Conservation (phyloP, 2,888 invertebrate genomes). For the Epistrophella euchroma region DNA sequence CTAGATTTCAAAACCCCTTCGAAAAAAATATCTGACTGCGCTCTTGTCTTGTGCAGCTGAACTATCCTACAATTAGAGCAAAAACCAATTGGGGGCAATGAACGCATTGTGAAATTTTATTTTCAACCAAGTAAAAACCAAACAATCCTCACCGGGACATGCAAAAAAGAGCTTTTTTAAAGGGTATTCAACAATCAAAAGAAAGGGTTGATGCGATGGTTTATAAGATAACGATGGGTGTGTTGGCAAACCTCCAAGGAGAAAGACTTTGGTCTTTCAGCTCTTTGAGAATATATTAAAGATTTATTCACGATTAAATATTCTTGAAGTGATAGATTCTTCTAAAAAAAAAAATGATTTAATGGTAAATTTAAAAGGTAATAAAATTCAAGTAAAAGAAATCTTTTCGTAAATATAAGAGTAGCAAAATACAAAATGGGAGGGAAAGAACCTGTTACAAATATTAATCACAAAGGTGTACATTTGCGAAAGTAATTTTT, state of each 20-base stretch:
- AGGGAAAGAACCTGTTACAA: neutral
- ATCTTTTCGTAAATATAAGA: too few relatives aligned
- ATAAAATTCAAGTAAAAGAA: too few relatives aligned
- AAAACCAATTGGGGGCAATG: constrained; percentile 52
- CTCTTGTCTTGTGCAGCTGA: neutral
- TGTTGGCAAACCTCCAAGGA: neutral
- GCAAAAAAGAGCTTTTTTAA: constrained; percentile 35
- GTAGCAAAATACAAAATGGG: too few relatives aligned
- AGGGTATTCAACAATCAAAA: constrained; percentile 24
- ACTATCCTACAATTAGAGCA: constrained; percentile 24
- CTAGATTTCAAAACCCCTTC: neutral
- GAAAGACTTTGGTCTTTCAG: neutral
- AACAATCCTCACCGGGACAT: neutral
- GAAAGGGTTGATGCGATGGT: constrained; percentile 10
- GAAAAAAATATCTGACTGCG: neutral
- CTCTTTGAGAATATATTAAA: neutral
- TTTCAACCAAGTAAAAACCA: neutral
- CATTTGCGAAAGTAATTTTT: neutral
- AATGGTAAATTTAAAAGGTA: neutral
- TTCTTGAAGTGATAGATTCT: neutral
- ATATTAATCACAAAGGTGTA: neutral
- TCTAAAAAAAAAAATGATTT: neutral
- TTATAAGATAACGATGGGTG: constrained; percentile 7
- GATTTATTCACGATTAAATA: constrained; percentile 4
- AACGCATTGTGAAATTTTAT: constrained; percentile 34